Base-by-base conservation (phyloP, 2,113 vertebrate species). In the Indicator indicator region DNA sequence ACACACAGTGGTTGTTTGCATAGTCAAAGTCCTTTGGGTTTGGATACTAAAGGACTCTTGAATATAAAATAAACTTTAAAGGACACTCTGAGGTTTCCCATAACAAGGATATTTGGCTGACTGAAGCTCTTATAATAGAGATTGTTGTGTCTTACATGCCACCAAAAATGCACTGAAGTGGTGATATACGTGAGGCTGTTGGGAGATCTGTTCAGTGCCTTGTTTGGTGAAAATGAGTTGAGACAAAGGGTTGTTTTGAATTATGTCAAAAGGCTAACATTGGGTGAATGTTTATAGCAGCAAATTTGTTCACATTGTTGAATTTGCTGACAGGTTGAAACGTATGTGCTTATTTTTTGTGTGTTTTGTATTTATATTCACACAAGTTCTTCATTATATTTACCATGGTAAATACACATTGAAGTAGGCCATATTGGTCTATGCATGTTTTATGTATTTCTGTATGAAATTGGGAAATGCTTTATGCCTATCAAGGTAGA, bases 381-480 rank as follows among this genome's bases (percentile, higher is more conserved):
- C 95, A 96, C 93, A 96, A 95, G 67, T 96, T 95, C 94, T 96
- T 96, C 88, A 36, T 98, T 98, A 99, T 98, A 98, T 99, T 99
- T 98, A 98, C 98, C 96, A 97, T 98, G 98, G 98, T 97, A 97
- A 98, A 98, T 97, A 97, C 97, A 95, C 93, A 88, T 97, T 94
- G 68, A 94, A 97, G 94, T 97, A 94, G 98, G 98, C 98, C 99
- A 99, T 97, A 98, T 99, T 99, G 99, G 99, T 98, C 98, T 97
- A 98, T 98, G 97, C 96, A 93, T 97, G 91, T 96, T 94, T 91
- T 95, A 96, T 96, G 87, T 98, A 98, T 99, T 99, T 99, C 98
- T 99, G 98, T 98, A 96, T 98, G 99, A 99, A 99, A 99, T 98
- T 93, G 95, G 79, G 86, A 98, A 93, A 96, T 96, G 92, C 91